Evolutionary conservation across 2,797 vertebrate genomes (phyloP).

Genomic region (Xenops minutus): DNA sequence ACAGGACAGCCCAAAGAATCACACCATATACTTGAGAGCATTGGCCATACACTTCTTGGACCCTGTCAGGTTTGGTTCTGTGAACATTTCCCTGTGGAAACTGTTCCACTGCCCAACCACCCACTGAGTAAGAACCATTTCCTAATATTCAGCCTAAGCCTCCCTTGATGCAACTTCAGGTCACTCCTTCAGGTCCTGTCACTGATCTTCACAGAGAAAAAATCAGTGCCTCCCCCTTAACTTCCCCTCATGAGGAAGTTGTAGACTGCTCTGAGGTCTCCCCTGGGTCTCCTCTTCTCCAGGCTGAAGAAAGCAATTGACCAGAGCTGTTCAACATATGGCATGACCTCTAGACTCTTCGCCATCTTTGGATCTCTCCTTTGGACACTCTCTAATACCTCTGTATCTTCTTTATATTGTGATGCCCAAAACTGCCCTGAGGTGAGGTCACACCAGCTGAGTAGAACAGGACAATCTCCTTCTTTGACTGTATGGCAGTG

Average conservation of each 20-base stretch:
- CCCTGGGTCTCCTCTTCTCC: neutral
- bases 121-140: neutral
- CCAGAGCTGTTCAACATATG: fast-evolving
- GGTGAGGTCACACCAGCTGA: fast-evolving
- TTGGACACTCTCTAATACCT: too few species aligned
- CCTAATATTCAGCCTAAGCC: neutral
- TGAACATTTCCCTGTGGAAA: neutral
- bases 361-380: too few species aligned
- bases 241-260: neutral
- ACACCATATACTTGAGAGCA: neutral
- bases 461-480: neutral
- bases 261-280: neutral
- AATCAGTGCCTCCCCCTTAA: fast-evolving
- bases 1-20: neutral
- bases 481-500: fast-evolving
- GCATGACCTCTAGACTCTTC: neutral
- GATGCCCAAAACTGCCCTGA: fast-evolving
- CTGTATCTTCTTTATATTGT: neutral
- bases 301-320: too few species aligned
- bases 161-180: neutral
- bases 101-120: neutral
- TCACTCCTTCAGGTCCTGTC: neutral
- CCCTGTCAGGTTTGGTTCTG: neutral
- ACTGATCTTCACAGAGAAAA: too few species aligned
- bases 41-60: neutral